Conservation (phyloP, 2,888 invertebrate genomes). For the Zaprionus bogoriensis region DNA sequence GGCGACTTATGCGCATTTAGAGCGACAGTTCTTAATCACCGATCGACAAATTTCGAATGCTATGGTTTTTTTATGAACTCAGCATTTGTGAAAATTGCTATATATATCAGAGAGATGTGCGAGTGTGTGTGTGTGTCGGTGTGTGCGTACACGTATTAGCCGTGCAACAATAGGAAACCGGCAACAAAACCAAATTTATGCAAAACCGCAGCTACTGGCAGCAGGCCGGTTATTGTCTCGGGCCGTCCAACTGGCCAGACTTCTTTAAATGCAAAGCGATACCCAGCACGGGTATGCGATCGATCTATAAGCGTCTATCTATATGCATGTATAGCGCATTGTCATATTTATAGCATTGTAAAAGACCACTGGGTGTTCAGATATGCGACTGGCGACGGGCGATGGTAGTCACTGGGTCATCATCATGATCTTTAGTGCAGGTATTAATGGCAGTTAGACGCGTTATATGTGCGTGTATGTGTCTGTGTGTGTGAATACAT, state of each 20-base stretch:
- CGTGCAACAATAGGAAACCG: constrained; percentile 39
- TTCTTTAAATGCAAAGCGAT: constrained; percentile 61
- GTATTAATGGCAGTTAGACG: not conserved
- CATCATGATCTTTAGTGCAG: not conserved
- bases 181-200: constrained; percentile 65
- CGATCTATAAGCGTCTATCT: not conserved
- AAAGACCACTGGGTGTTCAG: not conserved
- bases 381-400: not conserved
- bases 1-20: constrained; percentile 27
- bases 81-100: constrained; percentile 12
- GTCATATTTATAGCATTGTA: constrained; percentile 2
- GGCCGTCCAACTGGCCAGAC: constrained; percentile 17
- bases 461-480: too few species aligned
- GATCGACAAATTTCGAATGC: constrained; percentile 51
- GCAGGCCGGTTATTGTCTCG: constrained; percentile 31
- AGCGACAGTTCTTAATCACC: constrained; percentile 53
- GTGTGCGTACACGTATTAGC: constrained; percentile 1
- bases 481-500: not conserved
- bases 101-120: not conserved
- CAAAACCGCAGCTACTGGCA: constrained; percentile 60
- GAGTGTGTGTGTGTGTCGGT: not conserved
- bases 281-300: constrained; percentile 1
- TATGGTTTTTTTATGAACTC: constrained; percentile 27
- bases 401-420: not conserved
- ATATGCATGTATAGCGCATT: not conserved